A percentile compares a stretch with the other conserved stretches of the same genome.
These are phyloP conservation scores for Lysiphlebus fabarum DNA, from an alignment of 1,140 invertebrate species.

Conservation along the genomic window DNA sequence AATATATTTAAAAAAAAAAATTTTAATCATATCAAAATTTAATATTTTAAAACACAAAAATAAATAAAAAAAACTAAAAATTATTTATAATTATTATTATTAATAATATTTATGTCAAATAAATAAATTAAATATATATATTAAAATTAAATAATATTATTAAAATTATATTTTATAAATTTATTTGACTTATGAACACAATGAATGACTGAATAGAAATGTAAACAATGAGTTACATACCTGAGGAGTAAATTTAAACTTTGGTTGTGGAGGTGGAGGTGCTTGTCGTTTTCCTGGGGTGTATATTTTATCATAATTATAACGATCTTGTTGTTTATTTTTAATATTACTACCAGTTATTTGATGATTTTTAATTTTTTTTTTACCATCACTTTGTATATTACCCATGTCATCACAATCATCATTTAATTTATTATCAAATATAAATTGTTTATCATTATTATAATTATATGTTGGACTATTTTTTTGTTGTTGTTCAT, in stretches of 20 bases:
- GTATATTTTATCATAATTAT: constrained; percentile 35
- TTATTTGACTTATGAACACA: not conserved
- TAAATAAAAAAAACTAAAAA: too few species aligned
- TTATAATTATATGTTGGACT: not conserved
- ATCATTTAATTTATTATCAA: too few species aligned
- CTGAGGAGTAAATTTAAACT: constrained; percentile 9
- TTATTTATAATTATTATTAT: too few species aligned
- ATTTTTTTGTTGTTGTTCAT: not conserved
- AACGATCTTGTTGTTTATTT: constrained; percentile 18
- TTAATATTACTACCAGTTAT: constrained; percentile 25
- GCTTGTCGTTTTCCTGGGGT: constrained; percentile 43
- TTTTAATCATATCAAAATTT: not conserved
- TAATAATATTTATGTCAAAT: not conserved
- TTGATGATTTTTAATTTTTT: constrained; percentile 18
- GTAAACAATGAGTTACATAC: constrained; percentile 4
- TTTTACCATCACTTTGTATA: constrained; percentile 44
- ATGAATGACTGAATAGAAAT: not conserved
- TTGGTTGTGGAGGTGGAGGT: constrained; percentile 38
- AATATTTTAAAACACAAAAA: too few species aligned
- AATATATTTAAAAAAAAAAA: not conserved
- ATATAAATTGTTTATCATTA: not conserved
- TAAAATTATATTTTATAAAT: not conserved
- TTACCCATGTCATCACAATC: constrained; percentile 40
- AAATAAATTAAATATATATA: not conserved
- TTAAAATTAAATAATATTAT: not conserved